These are phyloP conservation scores for Marmota flaviventris DNA, from an alignment of 2,113 vertebrate species.

Conservation along the genomic window DNA sequence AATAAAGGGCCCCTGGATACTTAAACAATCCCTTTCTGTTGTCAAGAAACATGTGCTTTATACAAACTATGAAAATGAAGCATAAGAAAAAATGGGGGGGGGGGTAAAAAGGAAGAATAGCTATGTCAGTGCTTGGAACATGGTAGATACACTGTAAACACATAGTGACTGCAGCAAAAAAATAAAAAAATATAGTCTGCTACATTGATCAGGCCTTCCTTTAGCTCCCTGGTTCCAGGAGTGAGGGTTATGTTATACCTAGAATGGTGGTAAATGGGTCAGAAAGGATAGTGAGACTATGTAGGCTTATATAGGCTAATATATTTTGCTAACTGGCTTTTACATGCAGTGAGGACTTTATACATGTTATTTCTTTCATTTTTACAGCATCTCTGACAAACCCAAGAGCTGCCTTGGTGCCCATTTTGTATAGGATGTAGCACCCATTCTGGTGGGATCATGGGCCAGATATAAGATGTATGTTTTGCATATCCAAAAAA, in stretches of 20 bases:
- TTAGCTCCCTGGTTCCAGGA: neutral
- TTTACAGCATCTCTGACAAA: neutral
- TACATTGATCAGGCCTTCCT: neutral
- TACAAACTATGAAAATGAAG: conserved; percentile 64
- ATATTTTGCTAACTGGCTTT: conserved; percentile 46
- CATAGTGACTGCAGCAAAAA: neutral
- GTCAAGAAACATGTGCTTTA: conserved; percentile 70
- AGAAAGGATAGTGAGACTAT: neutral
- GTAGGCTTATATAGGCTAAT: neutral
- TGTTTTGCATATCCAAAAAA: neutral
- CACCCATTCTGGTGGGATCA: neutral
- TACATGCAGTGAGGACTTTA: neutral
- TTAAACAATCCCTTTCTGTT: conserved; percentile 69
- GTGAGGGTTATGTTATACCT: neutral
- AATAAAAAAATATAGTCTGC: conserved; percentile 24
- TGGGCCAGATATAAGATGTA: conserved; percentile 24
- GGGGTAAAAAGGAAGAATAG: conserved; percentile 49
- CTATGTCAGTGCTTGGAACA: neutral
- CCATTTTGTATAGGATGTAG: neutral
- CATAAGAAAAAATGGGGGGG: conserved; percentile 16
- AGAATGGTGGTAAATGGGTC: neutral
- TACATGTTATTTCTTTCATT: neutral
- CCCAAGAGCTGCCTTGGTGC: neutral
- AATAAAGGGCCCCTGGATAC: conserved; percentile 71
- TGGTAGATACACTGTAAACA: conserved; percentile 19